Evolutionary conservation across 1,140 invertebrate genomes (phyloP).

Genomic region (Acromyrmex heyeri): DNA sequence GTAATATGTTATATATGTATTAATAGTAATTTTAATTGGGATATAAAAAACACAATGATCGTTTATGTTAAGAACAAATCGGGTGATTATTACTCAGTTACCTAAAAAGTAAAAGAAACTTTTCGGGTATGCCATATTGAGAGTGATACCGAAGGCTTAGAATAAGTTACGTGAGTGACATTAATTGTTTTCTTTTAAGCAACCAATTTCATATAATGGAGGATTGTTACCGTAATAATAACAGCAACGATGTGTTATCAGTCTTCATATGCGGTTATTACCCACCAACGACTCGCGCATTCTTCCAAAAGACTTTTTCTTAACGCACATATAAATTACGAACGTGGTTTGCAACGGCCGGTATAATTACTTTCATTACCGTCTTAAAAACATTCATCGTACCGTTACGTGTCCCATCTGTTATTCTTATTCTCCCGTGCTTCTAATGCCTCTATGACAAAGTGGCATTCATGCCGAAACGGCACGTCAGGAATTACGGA

Average conservation of each 20-base stretch:
- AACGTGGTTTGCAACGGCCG: slow-evolving; percentile 2
- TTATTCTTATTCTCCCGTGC: slow-evolving; percentile 18
- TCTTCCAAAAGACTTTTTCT: neutral
- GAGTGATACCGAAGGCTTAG: no score
- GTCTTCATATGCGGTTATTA: neutral
- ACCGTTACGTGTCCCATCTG: slow-evolving; percentile 44
- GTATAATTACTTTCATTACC: slow-evolving; percentile 54
- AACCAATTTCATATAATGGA: neutral
- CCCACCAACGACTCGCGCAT: neutral
- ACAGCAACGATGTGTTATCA: neutral
- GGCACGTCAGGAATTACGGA: slow-evolving; percentile 45
- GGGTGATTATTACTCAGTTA: no score
- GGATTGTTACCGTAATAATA: neutral
- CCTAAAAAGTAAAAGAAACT: no score
- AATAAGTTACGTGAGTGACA: neutral
- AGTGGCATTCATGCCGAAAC: slow-evolving; percentile 43
- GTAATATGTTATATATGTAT: no score
- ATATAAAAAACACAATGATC: no score
- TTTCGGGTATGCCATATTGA: no score
- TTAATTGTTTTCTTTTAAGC: neutral
- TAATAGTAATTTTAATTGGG: no score
- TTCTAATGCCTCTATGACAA: slow-evolving; percentile 37
- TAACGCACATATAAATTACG: slow-evolving; percentile 16
- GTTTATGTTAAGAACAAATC: no score
- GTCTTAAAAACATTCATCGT: slow-evolving; percentile 31